These are phyloP conservation scores for Caenorhabditis latens DNA, from an alignment of 1,140 invertebrate species.

Conservation along the genomic window DNA sequence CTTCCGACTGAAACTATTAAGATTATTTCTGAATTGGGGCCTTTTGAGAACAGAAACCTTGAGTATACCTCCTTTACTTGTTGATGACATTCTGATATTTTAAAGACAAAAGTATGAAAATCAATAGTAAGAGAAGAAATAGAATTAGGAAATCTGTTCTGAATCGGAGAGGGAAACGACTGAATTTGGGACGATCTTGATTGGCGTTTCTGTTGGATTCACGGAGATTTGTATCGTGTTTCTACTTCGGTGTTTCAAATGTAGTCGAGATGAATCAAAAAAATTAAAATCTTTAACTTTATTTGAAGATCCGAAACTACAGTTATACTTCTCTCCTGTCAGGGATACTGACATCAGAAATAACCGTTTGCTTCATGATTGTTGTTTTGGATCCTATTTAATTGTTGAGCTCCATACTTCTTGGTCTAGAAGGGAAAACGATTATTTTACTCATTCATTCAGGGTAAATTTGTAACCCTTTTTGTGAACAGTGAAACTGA, in stretches of 20 bases:
- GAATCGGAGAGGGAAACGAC: background rate
- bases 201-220: background rate
- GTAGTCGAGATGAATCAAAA: too few relatives aligned
- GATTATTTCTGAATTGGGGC: background rate
- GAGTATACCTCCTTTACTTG: background rate
- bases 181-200: slow-evolving; percentile 40
- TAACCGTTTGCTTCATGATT: too few relatives aligned
- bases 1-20: slow-evolving; percentile 53
- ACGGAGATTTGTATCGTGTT: slow-evolving; percentile 8
- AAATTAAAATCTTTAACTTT: too few relatives aligned
- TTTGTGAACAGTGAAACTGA: too few relatives aligned
- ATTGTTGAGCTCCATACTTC: too few relatives aligned
- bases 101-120: background rate
- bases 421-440: too few relatives aligned
- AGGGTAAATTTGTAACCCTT: too few relatives aligned
- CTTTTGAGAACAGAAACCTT: background rate
- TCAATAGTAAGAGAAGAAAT: background rate
- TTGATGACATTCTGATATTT: background rate
- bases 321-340: background rate
- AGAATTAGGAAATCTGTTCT: background rate
- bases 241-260: background rate
- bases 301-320: background rate
- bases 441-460: too few relatives aligned
- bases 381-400: too few relatives aligned
- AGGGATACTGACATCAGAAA: too few relatives aligned